Percentiles rank a stretch among this genome's conserved stretches.
These are phyloP conservation scores for Beaufortia kweichowensis DNA, from an alignment of 2,113 vertebrate species.

Conservation along the genomic window DNA sequence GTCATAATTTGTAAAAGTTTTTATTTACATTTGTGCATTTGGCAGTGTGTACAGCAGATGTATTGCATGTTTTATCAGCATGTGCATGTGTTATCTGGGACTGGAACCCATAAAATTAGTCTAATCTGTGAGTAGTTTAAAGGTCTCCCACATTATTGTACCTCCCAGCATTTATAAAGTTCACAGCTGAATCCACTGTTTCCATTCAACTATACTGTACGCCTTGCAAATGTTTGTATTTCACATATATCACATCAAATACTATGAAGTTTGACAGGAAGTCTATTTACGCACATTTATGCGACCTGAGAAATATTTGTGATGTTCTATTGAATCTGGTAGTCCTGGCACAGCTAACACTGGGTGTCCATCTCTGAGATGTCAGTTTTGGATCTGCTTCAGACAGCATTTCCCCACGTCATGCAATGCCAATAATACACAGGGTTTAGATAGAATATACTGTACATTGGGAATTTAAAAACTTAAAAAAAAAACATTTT, in stretches of 20 bases:
- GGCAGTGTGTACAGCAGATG: too few species aligned
- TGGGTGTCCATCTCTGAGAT: slow-evolving; percentile 7
- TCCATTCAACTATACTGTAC: neutral
- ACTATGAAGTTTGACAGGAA: slow-evolving; percentile 53
- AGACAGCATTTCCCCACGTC: slow-evolving; percentile 18
- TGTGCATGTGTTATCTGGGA: too few species aligned
- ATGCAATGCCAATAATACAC: neutral
- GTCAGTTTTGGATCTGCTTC: slow-evolving; percentile 48
- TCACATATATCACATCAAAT: slow-evolving; percentile 1
- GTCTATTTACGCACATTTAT: slow-evolving; percentile 62
- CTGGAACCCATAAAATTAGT: too few species aligned
- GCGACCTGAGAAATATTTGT: slow-evolving; percentile 65
- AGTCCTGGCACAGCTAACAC: neutral
- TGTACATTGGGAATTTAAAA: neutral
- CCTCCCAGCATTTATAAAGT: neutral
- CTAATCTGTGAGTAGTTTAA: too few species aligned
- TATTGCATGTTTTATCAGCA: too few species aligned
- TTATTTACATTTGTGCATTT: too few species aligned
- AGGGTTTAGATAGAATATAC: neutral
- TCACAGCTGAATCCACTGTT: neutral
- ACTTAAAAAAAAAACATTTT: too few species aligned
- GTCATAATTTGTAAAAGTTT: too few species aligned
- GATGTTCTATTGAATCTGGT: neutral
- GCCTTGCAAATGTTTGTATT: neutral
- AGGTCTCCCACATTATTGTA: neutral